Evolutionary conservation across 2,888 invertebrate genomes (phyloP), one percentile per base, ranked within the genome.

Genomic region (Drosophila demipolita): DNA sequence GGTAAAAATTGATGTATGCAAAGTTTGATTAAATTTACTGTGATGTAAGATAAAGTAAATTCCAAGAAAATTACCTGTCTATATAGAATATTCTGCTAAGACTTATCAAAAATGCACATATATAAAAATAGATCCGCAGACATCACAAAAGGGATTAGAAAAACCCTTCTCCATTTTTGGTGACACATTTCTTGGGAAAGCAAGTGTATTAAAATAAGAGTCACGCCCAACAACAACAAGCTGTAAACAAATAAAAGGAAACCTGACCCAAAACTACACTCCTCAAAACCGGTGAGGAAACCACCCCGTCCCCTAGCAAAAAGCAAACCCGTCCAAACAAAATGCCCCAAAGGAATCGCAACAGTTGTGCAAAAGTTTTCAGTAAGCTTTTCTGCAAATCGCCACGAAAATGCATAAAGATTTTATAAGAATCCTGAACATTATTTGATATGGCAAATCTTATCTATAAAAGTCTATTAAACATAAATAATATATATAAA

Each of bases 321-420:
- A 32, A 50, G 11, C 32, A 32, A 26, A 32, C 3, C 50, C 12
- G 32, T 12, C 32, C 57, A 63, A 26, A 86, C 86, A 83, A 79
- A 86, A 86, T 75, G 79, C 75, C 78, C 85, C 83, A 81, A 75
- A 64, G 84, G 84, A 79, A 79, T 77, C 73, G 76, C 75, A 80
- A 78, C 82, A 82, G 75, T 82, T 87, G 83, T 77, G 73, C 65
- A 71, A 67, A 87, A 86, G 65, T 86, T 87, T 87, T 84, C 87
- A 87, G 87, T 87, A 87, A 87, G 87, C 86, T 75, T 45, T 48
- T 7, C 35, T 23, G 40, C 49, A 36, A 67, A 49, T 68, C 49
- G 80, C 78, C 72, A 58, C 72, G 65, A 71, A 84, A 86, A 76
- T 85, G 86, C 86, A 85, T 81, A 86, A 86, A 76, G 80, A 84